Evolutionary conservation across 2,797 vertebrate genomes (phyloP).

Genomic region (Pangasius mekongensis): DNA sequence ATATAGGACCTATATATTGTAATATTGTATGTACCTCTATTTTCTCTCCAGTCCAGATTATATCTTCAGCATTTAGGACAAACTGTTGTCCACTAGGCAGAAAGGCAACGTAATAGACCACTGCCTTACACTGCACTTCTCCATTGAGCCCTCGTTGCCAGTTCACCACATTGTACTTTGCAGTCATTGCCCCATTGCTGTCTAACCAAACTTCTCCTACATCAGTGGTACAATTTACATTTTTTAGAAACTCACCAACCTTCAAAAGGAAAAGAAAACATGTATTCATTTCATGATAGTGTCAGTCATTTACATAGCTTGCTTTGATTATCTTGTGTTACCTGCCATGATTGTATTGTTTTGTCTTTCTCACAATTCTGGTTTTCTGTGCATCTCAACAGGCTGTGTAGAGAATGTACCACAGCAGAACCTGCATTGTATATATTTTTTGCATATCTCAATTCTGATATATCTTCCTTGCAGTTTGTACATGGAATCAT

Average conservation of each 20-base stretch:
- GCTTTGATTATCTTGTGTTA: conserved; percentile 43
- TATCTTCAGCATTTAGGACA: conserved; percentile 62
- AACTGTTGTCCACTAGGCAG: conserved; percentile 66
- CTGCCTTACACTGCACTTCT: conserved; percentile 67
- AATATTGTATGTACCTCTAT: conserved; percentile 55
- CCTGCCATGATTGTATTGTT: conserved; percentile 67
- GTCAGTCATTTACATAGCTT: not conserved
- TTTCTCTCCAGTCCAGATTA: conserved; percentile 68
- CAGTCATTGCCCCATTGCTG: conserved; percentile 66
- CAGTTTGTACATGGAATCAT: conserved; percentile 60
- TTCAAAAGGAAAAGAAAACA: conserved; percentile 37
- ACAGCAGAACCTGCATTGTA: conserved; percentile 75
- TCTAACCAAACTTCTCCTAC: conserved; percentile 74
- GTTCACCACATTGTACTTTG: conserved; percentile 75
- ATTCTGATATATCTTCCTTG: conserved; percentile 66
- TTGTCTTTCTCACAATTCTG: conserved; percentile 62
- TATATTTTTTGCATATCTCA: conserved; percentile 71
- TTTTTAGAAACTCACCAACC: conserved; percentile 68
- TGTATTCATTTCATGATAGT: not conserved
- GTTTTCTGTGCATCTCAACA: conserved; percentile 63
- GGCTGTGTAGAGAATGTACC: conserved; percentile 68
- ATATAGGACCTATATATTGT: not conserved
- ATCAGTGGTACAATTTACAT: conserved; percentile 69
- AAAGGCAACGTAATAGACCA: conserved; percentile 73
- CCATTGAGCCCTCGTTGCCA: conserved; percentile 69